phyloP scores from a whole-genome alignment of 2,797 vertebrate species.

The Dendrocincla tyrannina region DNA sequence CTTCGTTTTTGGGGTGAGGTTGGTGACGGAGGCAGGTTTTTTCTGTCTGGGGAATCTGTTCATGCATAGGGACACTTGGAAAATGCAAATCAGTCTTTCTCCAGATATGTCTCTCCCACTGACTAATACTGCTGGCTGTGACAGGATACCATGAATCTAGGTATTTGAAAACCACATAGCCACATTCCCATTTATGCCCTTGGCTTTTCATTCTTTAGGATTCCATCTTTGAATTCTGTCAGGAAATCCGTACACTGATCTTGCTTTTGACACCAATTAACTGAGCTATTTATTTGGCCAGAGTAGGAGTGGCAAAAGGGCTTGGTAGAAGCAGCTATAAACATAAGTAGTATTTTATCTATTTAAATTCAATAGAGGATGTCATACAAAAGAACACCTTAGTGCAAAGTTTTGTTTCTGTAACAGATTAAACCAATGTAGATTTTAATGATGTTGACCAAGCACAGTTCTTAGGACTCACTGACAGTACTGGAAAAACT shows the following conservation, averaged over 20 bases:
- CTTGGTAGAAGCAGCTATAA: background rate
- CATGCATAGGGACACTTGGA: background rate
- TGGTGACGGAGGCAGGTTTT: background rate
- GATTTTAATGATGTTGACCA: background rate
- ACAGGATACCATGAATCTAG: background rate
- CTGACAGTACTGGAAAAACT: background rate
- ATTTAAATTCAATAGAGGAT: background rate
- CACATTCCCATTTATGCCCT: background rate
- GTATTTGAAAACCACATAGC: background rate
- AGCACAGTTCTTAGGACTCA: background rate
- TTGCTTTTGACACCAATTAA: background rate
- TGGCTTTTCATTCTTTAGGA: background rate
- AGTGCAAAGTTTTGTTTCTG: background rate
- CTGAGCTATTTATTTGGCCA: background rate
- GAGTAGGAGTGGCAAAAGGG: background rate
- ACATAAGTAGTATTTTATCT: background rate
- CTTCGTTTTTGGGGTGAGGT: background rate
- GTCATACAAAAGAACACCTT: background rate
- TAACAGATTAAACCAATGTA: background rate
- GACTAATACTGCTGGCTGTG: background rate
- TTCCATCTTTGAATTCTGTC: background rate
- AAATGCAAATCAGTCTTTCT: background rate
- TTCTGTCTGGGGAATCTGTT: background rate
- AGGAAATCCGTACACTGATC: background rate
- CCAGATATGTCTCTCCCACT: background rate